A percentile compares a stretch with the other conserved stretches of the same genome.
phyloP scores from a whole-genome alignment of 2,113 vertebrate species.

The Sebastes schlegelii region DNA sequence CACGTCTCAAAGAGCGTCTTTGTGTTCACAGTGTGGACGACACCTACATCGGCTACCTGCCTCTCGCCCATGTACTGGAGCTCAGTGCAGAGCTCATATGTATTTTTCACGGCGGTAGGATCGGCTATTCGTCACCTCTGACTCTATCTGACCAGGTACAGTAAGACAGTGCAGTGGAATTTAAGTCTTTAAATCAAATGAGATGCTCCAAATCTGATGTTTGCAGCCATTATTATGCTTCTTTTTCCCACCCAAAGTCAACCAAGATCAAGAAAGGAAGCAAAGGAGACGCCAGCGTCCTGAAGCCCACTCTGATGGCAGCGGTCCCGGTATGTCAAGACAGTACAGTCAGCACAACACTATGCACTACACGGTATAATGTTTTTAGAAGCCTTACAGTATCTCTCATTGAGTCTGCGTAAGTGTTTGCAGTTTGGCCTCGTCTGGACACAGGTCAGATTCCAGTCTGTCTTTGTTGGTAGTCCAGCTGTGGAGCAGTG shows the following conservation, averaged over 20 bases:
- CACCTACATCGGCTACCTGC: constrained; percentile 94
- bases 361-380: neutral
- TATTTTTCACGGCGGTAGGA: constrained; percentile 90
- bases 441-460: constrained; percentile 5
- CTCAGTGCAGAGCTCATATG: constrained; percentile 94
- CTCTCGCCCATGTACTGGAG: constrained; percentile 95
- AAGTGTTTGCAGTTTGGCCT: neutral
- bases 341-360: constrained; percentile 57
- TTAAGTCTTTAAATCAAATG: no score
- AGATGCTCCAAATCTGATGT: no score
- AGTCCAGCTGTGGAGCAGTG: constrained; percentile 15
- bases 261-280: constrained; percentile 99
- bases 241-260: constrained; percentile 82
- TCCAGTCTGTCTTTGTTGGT: constrained; percentile 11
- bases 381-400: neutral
- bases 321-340: constrained; percentile 89
- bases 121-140: constrained; percentile 96
- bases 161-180: no score
- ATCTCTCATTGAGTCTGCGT: constrained; percentile 12
- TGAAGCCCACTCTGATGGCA: constrained; percentile 95
- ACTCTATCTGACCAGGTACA: constrained; percentile 92
- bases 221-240: neutral
- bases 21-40: constrained; percentile 88
- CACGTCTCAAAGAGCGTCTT: neutral
- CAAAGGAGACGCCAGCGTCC: constrained; percentile 90